Evolutionary conservation across 92 coral and sea anemone genomes (phyloP).

Genomic region (Palythoa grandiflora): DNA sequence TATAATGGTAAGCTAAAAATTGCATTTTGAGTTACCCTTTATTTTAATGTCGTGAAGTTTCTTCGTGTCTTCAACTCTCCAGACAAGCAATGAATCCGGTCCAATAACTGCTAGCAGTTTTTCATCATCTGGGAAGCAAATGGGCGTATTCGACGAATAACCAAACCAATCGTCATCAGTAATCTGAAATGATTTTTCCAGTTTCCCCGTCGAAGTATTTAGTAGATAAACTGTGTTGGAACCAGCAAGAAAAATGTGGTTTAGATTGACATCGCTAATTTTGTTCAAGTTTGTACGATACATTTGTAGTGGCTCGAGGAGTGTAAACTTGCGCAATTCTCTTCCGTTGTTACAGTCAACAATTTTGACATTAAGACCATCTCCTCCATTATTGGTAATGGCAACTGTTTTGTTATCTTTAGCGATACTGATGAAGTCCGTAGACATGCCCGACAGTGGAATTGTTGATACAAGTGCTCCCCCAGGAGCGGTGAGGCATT

Average conservation of each 20-base stretch:
- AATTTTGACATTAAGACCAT: conserved; percentile 82
- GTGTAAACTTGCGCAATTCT: conserved; percentile 83
- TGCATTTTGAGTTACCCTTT: conserved; percentile 53
- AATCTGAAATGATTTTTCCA: conserved; percentile 74
- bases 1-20: background rate
- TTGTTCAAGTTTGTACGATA: conserved; percentile 68
- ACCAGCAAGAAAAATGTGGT: conserved; percentile 83
- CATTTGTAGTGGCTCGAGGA: conserved; percentile 81
- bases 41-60: conserved; percentile 74
- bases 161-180: conserved; percentile 86
- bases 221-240: conserved; percentile 78
- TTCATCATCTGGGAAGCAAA: conserved; percentile 85
- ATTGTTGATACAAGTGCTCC: conserved; percentile 92
- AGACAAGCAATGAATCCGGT: conserved; percentile 75
- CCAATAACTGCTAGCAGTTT: conserved; percentile 81
- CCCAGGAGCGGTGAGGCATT: conserved; percentile 95
- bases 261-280: conserved; percentile 68
- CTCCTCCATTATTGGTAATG: conserved; percentile 64
- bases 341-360: conserved; percentile 80
- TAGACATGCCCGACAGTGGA: conserved; percentile 59
- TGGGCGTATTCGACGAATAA: conserved; percentile 67
- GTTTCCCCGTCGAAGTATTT: conserved; percentile 82
- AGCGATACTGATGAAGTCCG: conserved; percentile 81
- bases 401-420: conserved; percentile 85
- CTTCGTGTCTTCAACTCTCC: conserved; percentile 76